A percentile compares a stretch with the other conserved stretches of the same genome.
These are phyloP conservation scores for Oreochromis aureus DNA, from an alignment of 2,113 vertebrate species.

Conservation along the genomic window DNA sequence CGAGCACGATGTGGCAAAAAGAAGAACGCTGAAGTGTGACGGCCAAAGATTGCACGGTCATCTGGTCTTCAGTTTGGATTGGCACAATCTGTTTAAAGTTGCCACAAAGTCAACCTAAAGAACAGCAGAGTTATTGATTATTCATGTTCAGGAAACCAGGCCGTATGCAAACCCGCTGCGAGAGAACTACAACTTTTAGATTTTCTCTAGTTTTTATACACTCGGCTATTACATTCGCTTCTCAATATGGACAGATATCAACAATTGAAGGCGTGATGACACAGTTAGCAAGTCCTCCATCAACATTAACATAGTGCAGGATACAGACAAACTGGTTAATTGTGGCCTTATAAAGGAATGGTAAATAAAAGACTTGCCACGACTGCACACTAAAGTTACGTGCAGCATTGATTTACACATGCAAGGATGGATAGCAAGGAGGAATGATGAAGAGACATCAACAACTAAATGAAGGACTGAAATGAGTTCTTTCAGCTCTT, in stretches of 20 bases:
- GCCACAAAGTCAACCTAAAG: neutral
- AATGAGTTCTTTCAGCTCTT: neutral
- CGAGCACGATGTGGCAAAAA: neutral
- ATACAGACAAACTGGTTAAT: constrained; percentile 4
- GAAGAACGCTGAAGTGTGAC: neutral
- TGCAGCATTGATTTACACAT: neutral
- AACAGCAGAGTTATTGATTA: neutral
- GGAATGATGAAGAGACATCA: neutral
- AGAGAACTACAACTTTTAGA: neutral
- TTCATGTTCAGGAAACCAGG: neutral
- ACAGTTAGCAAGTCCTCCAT: neutral
- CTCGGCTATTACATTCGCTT: neutral
- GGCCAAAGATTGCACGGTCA: neutral
- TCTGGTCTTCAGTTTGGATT: neutral
- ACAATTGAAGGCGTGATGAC: neutral
- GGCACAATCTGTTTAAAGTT: neutral
- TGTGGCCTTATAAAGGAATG: constrained; percentile 3
- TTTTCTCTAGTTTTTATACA: neutral
- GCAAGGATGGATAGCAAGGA: neutral
- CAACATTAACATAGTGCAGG: neutral
- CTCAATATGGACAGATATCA: neutral
- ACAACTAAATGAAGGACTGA: neutral
- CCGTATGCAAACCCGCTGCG: neutral
- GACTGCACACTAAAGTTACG: neutral
- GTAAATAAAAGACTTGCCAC: neutral